Conservation (phyloP, 2,113 vertebrate species). For the Heterotilapia buettikoferi region DNA sequence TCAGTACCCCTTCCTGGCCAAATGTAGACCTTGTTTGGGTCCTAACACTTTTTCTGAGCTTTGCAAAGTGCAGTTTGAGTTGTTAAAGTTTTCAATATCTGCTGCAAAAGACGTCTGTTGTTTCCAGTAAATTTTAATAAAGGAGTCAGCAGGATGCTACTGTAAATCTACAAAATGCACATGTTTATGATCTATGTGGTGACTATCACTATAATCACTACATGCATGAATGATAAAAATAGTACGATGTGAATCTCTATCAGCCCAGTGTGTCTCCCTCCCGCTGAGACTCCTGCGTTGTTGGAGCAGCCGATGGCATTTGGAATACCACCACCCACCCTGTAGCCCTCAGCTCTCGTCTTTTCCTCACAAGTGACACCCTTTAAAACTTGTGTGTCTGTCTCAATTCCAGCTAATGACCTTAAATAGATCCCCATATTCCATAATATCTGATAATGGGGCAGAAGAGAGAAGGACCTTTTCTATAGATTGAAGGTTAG, state of each 20-base stretch:
- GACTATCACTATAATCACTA: not conserved
- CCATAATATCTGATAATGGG: not conserved
- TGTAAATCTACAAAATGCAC: not conserved
- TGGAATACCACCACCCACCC: slow-evolving; percentile 8
- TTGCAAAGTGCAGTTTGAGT: not conserved
- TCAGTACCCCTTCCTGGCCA: not conserved
- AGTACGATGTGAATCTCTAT: not conserved
- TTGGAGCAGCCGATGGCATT: slow-evolving; percentile 15
- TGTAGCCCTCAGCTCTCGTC: not conserved
- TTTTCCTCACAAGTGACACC: not conserved
- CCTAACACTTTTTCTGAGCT: not conserved
- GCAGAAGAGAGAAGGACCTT: not conserved
- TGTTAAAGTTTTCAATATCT: not conserved
- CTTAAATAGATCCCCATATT: slow-evolving; percentile 6
- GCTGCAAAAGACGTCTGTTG: not conserved
- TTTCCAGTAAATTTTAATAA: not conserved
- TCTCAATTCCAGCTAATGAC: slow-evolving; percentile 18
- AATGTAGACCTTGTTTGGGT: not conserved
- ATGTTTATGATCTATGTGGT: not conserved
- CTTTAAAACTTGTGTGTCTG: slow-evolving; percentile 30
- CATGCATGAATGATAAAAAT: not conserved
- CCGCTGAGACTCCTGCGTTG: not conserved
- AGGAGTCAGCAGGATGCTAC: not conserved
- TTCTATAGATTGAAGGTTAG: not conserved
- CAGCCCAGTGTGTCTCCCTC: not conserved